These are phyloP conservation scores for Clusia tigrina DNA, from an alignment of 2,888 invertebrate species.

Conservation along the genomic window DNA sequence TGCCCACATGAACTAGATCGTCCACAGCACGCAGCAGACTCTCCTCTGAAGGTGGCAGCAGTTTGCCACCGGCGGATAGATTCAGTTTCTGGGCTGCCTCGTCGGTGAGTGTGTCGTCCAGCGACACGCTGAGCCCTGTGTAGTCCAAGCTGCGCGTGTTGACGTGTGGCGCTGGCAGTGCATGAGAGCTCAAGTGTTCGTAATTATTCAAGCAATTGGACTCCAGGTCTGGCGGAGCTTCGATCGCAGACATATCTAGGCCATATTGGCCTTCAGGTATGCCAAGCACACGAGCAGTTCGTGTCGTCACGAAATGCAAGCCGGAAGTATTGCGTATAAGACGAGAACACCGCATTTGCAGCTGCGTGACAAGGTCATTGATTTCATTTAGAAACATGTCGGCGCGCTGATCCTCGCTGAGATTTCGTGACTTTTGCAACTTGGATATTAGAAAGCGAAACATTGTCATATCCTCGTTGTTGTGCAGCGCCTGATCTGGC, in stretches of 20 bases:
- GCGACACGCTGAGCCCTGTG: slow-evolving; percentile 59
- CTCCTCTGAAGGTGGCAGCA: slow-evolving; percentile 61
- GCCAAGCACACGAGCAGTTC: slow-evolving; percentile 57
- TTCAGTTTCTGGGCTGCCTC: slow-evolving; percentile 61
- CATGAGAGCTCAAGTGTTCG: not conserved
- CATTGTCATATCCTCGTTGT: slow-evolving; percentile 44
- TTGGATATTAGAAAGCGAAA: slow-evolving; percentile 58
- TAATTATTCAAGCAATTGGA: slow-evolving; percentile 33
- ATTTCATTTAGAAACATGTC: slow-evolving; percentile 60
- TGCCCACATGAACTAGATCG: slow-evolving; percentile 54
- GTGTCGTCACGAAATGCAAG: slow-evolving; percentile 57
- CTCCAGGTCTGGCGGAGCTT: slow-evolving; percentile 50
- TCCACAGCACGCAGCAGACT: slow-evolving; percentile 60
- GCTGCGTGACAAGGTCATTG: slow-evolving; percentile 59
- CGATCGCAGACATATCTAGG: slow-evolving; percentile 58
- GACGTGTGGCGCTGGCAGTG: slow-evolving; percentile 37
- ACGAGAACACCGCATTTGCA: slow-evolving; percentile 58
- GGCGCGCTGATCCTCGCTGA: slow-evolving; percentile 59
- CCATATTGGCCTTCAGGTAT: slow-evolving; percentile 64
- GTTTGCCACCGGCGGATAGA: slow-evolving; percentile 59
- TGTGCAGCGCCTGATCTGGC: not conserved
- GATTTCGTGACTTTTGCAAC: slow-evolving; percentile 48
- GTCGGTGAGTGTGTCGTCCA: slow-evolving; percentile 61
- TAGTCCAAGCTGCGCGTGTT: slow-evolving; percentile 51
- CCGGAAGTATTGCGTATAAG: slow-evolving; percentile 61